Percentiles rank a stretch among this genome's conserved stretches.
Conservation (phyloP, 1,140 invertebrate genomes). For the Drosophila kikkawai region DNA sequence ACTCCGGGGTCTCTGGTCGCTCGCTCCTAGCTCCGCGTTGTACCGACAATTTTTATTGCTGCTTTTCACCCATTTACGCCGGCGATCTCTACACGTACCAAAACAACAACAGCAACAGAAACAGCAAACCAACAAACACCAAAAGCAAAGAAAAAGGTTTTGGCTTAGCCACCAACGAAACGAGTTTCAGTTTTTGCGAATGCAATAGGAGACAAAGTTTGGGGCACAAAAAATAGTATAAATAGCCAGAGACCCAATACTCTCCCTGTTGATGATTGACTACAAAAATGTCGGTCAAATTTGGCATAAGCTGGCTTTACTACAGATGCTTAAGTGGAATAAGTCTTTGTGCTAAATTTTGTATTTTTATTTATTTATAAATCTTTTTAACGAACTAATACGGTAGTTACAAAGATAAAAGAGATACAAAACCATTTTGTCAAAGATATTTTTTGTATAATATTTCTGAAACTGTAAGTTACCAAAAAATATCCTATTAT, state of each 20-base stretch:
- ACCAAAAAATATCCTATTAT: too few relatives aligned
- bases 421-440: too few relatives aligned
- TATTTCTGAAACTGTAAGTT: too few relatives aligned
- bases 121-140: not conserved
- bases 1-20: conserved; percentile 15
- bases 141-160: conserved; percentile 34
- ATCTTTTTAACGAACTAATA: not conserved
- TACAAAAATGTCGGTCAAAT: conserved; percentile 19
- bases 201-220: conserved; percentile 61
- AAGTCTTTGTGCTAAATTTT: not conserved
- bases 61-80: conserved; percentile 74
- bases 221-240: not conserved
- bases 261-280: conserved; percentile 13
- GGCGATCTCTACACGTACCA: conserved; percentile 62
- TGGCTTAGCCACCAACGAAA: conserved; percentile 49
- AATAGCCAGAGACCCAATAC: conserved; percentile 6
- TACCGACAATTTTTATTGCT: conserved; percentile 69
- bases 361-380: not conserved
- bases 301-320: conserved; percentile 15
- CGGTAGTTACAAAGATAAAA: too few relatives aligned
- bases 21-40: conserved; percentile 2
- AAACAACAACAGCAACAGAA: conserved; percentile 8
- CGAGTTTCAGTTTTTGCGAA: conserved; percentile 60
- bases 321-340: not conserved
- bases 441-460: too few relatives aligned